Conservation (phyloP, 2,797 vertebrate species). For the Hypotaenidia philippensis region DNA sequence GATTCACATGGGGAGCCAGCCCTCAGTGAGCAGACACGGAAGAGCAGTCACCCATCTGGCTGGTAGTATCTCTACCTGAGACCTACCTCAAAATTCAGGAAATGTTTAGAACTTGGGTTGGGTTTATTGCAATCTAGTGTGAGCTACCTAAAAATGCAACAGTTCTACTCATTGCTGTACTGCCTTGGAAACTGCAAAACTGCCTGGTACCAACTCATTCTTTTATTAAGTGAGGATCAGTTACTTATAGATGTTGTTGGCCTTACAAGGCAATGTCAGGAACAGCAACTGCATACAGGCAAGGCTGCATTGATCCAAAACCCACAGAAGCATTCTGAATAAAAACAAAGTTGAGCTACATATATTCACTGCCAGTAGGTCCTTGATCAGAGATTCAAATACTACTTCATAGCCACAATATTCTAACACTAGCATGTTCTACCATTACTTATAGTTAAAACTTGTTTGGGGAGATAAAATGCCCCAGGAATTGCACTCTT, state of each 20-base stretch:
- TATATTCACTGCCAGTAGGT: neutral
- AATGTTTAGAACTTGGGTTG: neutral
- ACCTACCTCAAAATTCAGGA: neutral
- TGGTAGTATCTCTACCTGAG: neutral
- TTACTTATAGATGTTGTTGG: neutral
- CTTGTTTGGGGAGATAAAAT: neutral
- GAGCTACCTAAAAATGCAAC: neutral
- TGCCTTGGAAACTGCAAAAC: neutral
- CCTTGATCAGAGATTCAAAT: neutral
- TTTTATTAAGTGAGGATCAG: neutral
- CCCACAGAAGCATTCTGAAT: neutral
- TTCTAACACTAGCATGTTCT: neutral
- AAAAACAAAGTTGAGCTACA: neutral
- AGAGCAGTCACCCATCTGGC: neutral
- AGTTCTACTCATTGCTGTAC: neutral
- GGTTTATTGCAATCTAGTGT: neutral
- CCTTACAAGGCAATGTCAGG: neutral
- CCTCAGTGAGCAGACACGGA: neutral
- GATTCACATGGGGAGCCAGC: neutral
- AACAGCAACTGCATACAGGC: fast-evolving
- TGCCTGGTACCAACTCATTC: neutral
- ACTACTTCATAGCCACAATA: neutral
- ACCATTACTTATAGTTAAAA: neutral
- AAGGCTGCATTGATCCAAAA: neutral
- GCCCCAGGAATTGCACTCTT: neutral